phyloP scores from a whole-genome alignment of 2,888 invertebrate genomes.

The Ceraclea dissimilis region DNA sequence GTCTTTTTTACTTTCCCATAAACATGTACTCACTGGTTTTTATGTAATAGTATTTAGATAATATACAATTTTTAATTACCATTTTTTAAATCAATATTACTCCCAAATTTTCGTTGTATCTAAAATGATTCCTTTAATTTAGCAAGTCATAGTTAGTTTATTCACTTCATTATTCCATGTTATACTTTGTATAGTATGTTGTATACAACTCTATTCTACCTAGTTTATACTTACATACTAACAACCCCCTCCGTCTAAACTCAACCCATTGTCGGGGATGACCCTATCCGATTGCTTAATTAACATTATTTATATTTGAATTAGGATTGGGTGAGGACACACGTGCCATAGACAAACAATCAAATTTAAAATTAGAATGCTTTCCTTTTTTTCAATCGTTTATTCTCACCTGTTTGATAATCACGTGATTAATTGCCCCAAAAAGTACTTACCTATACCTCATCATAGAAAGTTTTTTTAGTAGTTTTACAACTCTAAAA shows the following conservation, averaged over 20 bases:
- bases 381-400: neutral
- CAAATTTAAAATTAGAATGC: conserved; percentile 4
- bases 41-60: no score
- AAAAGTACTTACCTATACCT: no score
- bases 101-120: no score
- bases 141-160: conserved; percentile 12
- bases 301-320: conserved; percentile 26
- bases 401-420: neutral
- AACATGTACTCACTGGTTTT: no score
- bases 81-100: no score
- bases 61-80: no score
- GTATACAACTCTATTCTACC: no score
- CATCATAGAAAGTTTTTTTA: no score
- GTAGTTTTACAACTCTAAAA: no score
- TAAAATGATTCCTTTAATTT: no score
- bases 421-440: no score
- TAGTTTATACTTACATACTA: neutral
- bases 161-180: conserved; percentile 5
- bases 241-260: neutral
- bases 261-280: conserved; percentile 5
- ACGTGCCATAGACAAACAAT: conserved; percentile 12
- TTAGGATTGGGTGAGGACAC: conserved; percentile 14
- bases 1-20: no score
- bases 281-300: conserved; percentile 20
- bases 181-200: neutral